These are phyloP conservation scores for Sphaerodactylus townsendi DNA, from an alignment of 2,113 vertebrate genomes.

Conservation along the genomic window DNA sequence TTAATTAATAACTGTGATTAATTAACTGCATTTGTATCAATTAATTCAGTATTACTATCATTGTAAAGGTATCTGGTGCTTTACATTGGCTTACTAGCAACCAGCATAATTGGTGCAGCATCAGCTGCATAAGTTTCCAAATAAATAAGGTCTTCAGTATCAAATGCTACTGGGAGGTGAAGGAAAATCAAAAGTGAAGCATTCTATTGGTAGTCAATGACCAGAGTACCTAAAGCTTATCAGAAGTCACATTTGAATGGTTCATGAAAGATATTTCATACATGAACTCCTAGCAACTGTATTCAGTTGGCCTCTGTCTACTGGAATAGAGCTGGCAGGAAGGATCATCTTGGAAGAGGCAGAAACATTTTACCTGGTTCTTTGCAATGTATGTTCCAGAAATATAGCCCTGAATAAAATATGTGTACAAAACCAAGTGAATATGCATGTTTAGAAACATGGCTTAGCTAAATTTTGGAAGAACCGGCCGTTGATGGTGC, in stretches of 20 bases:
- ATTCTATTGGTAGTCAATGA: not conserved
- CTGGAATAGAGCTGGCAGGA: not conserved
- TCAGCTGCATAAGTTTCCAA: no score
- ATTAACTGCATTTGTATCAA: no score
- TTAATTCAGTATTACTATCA: no score
- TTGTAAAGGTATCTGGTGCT: no score
- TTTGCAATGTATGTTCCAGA: not conserved
- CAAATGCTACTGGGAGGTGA: not conserved
- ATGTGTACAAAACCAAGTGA: not conserved
- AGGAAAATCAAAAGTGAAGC: not conserved
- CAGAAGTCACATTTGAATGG: not conserved
- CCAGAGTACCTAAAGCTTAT: not conserved
- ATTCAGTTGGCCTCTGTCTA: not conserved
- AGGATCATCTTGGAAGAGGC: not conserved
- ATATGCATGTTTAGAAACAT: no score
- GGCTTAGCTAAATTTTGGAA: no score
- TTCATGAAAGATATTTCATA: not conserved
- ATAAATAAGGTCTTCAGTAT: no score
- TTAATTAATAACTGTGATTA: no score
- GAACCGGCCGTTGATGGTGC: no score
- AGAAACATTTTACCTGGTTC: not conserved
- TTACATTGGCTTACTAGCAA: no score
- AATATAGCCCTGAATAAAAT: not conserved
- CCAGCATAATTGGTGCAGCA: no score
- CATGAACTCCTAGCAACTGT: not conserved